Conservation (phyloP, 2,113 vertebrate genomes). For the Lamprotornis superbus region DNA sequence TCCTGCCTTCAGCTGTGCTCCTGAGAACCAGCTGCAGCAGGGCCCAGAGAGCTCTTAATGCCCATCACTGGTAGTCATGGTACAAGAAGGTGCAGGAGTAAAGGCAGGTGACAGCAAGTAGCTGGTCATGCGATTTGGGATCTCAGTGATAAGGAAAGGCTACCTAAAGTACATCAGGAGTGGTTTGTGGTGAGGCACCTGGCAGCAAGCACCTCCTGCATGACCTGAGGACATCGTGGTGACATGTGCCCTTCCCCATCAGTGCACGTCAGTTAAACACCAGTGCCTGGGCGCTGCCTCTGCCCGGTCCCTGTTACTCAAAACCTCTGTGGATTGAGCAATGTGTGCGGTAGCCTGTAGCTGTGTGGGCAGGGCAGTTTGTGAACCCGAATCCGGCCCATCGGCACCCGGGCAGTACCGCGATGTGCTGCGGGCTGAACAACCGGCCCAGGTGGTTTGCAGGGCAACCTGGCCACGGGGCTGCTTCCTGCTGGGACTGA, state of each 20-base stretch:
- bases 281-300: neutral
- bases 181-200: neutral
- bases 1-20: neutral
- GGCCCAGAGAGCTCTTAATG: rapidly evolving
- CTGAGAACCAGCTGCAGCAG: rapidly evolving
- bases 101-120: rapidly evolving
- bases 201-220: neutral
- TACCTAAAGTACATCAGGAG: neutral
- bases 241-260: rapidly evolving
- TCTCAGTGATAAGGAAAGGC: neutral
- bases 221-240: rapidly evolving
- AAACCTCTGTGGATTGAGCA: neutral
- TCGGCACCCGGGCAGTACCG: neutral
- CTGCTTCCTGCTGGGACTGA: rapidly evolving
- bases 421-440: rapidly evolving
- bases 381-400: rapidly evolving
- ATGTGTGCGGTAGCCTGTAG: rapidly evolving
- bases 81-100: rapidly evolving
- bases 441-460: neutral
- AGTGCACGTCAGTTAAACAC: rapidly evolving
- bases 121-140: neutral
- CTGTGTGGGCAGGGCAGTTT: neutral
- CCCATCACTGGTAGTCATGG: rapidly evolving
- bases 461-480: rapidly evolving
- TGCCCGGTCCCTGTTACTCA: neutral